These are phyloP conservation scores for Chlorospingus flavigularis DNA, from an alignment of 2,797 vertebrate species.

Conservation along the genomic window DNA sequence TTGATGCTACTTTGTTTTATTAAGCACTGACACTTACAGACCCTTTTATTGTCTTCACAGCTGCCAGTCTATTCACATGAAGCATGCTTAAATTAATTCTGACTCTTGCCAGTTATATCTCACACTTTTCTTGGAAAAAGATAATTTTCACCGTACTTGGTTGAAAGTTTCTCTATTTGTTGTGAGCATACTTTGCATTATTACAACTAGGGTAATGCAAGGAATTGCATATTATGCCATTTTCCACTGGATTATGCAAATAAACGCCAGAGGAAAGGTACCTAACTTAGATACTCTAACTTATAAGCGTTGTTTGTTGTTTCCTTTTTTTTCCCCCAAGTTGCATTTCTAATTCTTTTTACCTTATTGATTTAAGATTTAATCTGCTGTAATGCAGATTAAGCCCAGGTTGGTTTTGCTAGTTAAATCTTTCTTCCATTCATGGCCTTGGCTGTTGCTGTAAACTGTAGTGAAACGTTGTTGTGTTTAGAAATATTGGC, in stretches of 20 bases:
- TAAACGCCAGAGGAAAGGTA: not conserved
- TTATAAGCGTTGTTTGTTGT: not conserved
- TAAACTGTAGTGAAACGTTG: not conserved
- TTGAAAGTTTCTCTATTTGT: not conserved
- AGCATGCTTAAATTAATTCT: not conserved
- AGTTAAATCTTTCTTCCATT: not conserved
- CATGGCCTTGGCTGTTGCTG: not conserved
- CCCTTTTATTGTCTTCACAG: not conserved
- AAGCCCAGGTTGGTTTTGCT: not conserved
- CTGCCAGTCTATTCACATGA: not conserved
- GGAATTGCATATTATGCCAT: not conserved
- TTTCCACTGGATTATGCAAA: not conserved
- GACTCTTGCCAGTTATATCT: not conserved
- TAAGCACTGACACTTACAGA: not conserved
- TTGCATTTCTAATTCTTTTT: not conserved
- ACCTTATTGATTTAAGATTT: not conserved
- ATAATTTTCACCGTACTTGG: not conserved
- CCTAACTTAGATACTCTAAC: not conserved
- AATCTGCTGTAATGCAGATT: not conserved
- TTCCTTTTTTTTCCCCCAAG: not conserved
- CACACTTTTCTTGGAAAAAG: not conserved
- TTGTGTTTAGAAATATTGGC: not conserved
- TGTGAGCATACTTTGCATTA: not conserved
- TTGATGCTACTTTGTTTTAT: not conserved
- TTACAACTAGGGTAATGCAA: not conserved